Conservation (phyloP, 2,888 invertebrate genomes). For the Syrista parreyssii region DNA sequence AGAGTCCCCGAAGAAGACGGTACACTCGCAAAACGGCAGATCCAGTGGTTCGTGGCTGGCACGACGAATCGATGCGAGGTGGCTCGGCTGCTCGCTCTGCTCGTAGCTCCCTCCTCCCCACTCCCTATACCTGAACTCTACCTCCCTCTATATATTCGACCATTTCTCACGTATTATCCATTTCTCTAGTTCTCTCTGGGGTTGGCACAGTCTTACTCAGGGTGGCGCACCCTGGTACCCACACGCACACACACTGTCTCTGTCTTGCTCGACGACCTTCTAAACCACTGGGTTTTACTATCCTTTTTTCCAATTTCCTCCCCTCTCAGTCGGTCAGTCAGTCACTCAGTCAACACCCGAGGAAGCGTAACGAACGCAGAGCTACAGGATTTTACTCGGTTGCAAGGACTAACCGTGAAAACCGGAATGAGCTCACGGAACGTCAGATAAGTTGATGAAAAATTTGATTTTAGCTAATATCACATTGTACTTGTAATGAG, state of each 20-base stretch:
- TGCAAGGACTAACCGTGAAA: no score
- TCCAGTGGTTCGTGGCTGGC: slow-evolving; percentile 2
- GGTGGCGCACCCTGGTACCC: not conserved
- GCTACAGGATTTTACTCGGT: no score
- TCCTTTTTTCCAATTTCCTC: not conserved
- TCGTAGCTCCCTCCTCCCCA: slow-evolving; percentile 15
- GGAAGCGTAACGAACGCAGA: not conserved
- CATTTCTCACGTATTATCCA: not conserved
- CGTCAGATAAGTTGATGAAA: not conserved
- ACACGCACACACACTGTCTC: not conserved
- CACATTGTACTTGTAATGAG: not conserved
- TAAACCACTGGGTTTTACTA: not conserved
- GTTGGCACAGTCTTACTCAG: not conserved
- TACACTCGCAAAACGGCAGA: not conserved
- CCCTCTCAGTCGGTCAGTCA: not conserved
- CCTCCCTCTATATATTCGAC: not conserved
- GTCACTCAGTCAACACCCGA: not conserved
- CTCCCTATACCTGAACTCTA: not conserved
- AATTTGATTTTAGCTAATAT: not conserved
- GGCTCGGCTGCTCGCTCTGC: slow-evolving; percentile 38
- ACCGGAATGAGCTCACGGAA: not conserved
- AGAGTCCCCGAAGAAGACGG: not conserved
- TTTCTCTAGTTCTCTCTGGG: not conserved
- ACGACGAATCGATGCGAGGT: slow-evolving; percentile 43
- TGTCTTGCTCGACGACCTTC: not conserved